A percentile compares a stretch with the other conserved stretches of the same genome.
Evolutionary conservation across 2,113 vertebrate species (phyloP).

Genomic region (Rhizomys pruinosus): DNA sequence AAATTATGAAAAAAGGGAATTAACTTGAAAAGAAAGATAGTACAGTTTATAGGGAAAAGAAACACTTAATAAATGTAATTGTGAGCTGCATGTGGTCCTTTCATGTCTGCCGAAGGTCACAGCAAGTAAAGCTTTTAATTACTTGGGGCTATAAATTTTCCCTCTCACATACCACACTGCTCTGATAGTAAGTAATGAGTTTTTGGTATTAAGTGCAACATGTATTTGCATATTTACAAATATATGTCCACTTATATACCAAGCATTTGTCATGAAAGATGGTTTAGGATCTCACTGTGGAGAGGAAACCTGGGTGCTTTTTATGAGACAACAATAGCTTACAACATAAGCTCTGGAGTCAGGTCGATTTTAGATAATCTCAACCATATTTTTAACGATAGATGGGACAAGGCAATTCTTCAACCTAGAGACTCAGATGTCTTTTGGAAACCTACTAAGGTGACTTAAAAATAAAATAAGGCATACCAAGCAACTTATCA

Average conservation of each 20-base stretch:
- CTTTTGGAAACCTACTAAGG: neutral
- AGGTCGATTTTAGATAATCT: slow-evolving; percentile 10
- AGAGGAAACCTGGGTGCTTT: neutral
- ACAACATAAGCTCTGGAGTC: slow-evolving; percentile 21
- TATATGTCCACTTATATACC: slow-evolving; percentile 1
- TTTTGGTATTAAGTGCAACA: slow-evolving; percentile 8
- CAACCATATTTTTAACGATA: slow-evolving; percentile 6
- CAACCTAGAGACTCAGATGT: neutral
- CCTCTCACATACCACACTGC: neutral
- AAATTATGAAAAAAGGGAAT: neutral
- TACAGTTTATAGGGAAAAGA: neutral
- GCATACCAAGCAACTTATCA: neutral
- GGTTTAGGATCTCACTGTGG: neutral
- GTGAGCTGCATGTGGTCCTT: neutral
- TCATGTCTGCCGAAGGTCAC: slow-evolving; percentile 6
- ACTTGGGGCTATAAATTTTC: neutral
- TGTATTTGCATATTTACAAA: slow-evolving; percentile 17
- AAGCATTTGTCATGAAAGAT: slow-evolving; percentile 44
- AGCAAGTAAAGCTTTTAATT: slow-evolving; percentile 40
- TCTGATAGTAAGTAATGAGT: neutral
- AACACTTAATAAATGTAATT: neutral
- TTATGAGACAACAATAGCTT: slow-evolving; percentile 1
- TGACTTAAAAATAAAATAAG: slow-evolving; percentile 10
- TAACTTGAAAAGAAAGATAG: neutral
- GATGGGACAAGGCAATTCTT: neutral